A percentile compares a stretch with the other conserved stretches of the same genome.
Evolutionary conservation across 2,113 vertebrate genomes (phyloP).

Genomic region (Indri indri): DNA sequence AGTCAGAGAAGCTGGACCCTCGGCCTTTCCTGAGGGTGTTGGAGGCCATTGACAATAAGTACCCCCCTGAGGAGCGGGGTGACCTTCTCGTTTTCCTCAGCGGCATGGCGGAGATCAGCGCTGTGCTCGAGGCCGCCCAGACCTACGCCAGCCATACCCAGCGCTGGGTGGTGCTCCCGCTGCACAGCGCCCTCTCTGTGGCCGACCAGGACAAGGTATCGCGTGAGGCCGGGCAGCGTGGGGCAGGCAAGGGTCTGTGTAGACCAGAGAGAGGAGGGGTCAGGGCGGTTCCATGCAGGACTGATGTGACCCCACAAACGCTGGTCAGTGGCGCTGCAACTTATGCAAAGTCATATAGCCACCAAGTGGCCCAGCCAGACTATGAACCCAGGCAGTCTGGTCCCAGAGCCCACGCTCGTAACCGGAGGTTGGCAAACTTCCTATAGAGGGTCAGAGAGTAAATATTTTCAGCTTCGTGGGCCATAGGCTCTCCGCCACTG

Average conservation of each 20-base stretch:
- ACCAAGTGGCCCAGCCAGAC: not conserved
- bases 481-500: not conserved
- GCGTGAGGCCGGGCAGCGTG: rapidly evolving
- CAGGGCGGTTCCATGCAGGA: rapidly evolving
- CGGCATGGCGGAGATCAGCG: constrained; percentile 91
- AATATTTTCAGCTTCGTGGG: not conserved
- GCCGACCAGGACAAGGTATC: constrained; percentile 93
- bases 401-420: not conserved
- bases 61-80: constrained; percentile 90
- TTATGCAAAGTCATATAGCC: not conserved
- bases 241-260: rapidly evolving
- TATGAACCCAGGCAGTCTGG: not conserved
- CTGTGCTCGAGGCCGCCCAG: constrained; percentile 90
- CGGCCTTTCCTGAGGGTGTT: constrained; percentile 92
- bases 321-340: too few species aligned
- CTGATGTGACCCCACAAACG: rapidly evolving
- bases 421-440: not conserved
- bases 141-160: constrained; percentile 87
- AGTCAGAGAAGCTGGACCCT: constrained; percentile 89
- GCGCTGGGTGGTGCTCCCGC: constrained; percentile 92
- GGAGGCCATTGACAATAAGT: constrained; percentile 93
- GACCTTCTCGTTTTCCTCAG: constrained; percentile 96
- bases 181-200: constrained; percentile 94
- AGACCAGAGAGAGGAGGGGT: not conserved
- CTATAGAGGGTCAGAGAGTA: not conserved